Percentiles rank a stretch among this genome's conserved stretches.
phyloP scores from a whole-genome alignment of 2,797 vertebrate species.

The Helarctos malayanus region DNA sequence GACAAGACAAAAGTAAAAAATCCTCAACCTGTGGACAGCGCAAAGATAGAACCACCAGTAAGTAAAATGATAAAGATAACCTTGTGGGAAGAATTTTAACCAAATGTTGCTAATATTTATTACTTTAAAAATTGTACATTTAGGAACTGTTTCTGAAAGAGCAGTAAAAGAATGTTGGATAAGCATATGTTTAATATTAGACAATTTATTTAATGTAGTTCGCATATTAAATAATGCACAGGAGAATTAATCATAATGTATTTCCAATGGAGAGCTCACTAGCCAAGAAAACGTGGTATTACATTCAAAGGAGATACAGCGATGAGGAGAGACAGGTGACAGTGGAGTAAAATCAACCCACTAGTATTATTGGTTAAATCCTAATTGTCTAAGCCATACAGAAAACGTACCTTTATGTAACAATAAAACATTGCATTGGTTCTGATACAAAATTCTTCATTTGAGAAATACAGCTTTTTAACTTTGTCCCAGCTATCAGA shows the following conservation, averaged over 20 bases:
- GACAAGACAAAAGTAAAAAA: slow-evolving; percentile 95
- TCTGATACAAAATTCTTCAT: background rate
- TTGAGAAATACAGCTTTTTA: slow-evolving; percentile 23
- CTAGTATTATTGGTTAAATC: background rate
- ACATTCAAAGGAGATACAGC: slow-evolving; percentile 28
- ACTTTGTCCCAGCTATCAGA: background rate
- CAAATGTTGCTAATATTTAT: slow-evolving; percentile 32
- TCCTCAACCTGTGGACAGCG: slow-evolving; percentile 89
- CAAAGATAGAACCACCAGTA: slow-evolving; percentile 93
- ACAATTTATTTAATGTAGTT: slow-evolving; percentile 45
- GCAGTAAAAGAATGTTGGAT: background rate
- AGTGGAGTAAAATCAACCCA: slow-evolving; percentile 16
- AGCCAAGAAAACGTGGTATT: background rate
- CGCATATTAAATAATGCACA: slow-evolving; percentile 13
- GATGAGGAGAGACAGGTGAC: background rate
- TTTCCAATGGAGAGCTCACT: background rate
- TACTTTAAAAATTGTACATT: slow-evolving; percentile 38
- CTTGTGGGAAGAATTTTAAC: background rate
- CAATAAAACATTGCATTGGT: background rate
- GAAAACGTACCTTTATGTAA: slow-evolving; percentile 33
- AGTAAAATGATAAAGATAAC: slow-evolving; percentile 83
- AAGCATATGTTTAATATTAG: slow-evolving; percentile 15
- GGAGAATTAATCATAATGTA: slow-evolving; percentile 29
- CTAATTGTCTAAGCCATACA: slow-evolving; percentile 37
- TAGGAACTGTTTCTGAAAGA: slow-evolving; percentile 52